A percentile compares a stretch with the other conserved stretches of the same genome.
phyloP scores from a whole-genome alignment of 2,888 invertebrate genomes.

The Limnephilus lunatus region DNA sequence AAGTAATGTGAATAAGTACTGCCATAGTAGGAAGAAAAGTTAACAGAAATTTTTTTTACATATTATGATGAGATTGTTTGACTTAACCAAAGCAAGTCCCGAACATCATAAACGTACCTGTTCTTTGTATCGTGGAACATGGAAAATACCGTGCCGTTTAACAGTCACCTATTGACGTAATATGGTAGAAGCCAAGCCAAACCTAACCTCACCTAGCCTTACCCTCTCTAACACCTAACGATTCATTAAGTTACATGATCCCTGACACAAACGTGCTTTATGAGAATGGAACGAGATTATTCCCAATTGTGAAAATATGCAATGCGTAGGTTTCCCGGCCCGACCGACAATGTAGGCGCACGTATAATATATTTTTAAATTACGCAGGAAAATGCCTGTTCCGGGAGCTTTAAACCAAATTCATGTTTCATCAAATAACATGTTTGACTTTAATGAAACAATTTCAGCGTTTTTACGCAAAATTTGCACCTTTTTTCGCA shows the following conservation, averaged over 20 bases:
- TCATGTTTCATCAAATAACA: slow-evolving; percentile 2
- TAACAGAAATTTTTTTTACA: too few species aligned
- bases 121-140: neutral
- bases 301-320: neutral
- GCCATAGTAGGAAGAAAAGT: too few species aligned
- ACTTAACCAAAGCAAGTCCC: too few species aligned
- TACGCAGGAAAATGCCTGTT: neutral
- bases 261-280: neutral
- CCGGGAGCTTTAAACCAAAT: neutral
- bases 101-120: neutral
- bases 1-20: too few species aligned
- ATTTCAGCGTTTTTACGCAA: neutral
- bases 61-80: too few species aligned
- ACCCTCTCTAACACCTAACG: neutral
- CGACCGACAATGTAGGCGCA: neutral
- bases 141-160: neutral
- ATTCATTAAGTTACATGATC: neutral
- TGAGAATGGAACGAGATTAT: neutral
- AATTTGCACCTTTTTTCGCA: neutral
- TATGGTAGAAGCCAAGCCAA: neutral
- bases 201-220: neutral
- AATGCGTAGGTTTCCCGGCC: neutral
- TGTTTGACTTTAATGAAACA: slow-evolving; percentile 2
- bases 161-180: neutral
- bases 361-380: neutral